Percentiles rank a stretch among this genome's conserved stretches.
Conservation (phyloP, 35 echinoderm and acorn worm genomes). For the Acanthaster planci region DNA sequence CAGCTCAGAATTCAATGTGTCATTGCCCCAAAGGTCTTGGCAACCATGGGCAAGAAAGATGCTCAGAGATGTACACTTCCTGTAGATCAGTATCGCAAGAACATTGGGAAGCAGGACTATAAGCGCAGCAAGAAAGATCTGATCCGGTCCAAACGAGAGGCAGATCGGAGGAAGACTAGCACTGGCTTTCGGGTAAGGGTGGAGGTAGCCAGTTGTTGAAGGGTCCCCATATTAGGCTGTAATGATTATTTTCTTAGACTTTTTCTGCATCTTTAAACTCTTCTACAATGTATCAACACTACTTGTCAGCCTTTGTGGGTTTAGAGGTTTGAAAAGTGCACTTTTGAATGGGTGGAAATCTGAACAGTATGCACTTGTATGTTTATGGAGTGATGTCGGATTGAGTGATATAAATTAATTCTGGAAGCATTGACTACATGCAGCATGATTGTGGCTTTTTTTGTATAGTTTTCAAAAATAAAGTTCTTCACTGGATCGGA, state of each 20-base stretch:
- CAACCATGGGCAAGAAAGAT: slow-evolving; percentile 85
- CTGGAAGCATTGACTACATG: too few relatives aligned
- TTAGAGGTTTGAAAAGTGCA: too few relatives aligned
- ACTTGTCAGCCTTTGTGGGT: too few relatives aligned
- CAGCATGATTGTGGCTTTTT: too few relatives aligned
- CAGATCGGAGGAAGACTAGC: slow-evolving; percentile 44
- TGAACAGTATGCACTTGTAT: too few relatives aligned
- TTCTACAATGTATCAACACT: neutral
- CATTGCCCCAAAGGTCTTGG: neutral
- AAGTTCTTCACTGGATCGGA: too few relatives aligned
- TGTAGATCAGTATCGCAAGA: slow-evolving; percentile 85
- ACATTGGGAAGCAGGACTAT: slow-evolving; percentile 73
- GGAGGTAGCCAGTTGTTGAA: neutral
- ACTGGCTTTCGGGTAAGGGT: slow-evolving; percentile 60
- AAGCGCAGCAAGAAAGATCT: slow-evolving; percentile 85
- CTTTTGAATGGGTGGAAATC: too few relatives aligned
- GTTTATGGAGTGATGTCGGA: too few relatives aligned
- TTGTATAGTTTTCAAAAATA: too few relatives aligned
- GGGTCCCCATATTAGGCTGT: too few relatives aligned
- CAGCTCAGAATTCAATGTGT: neutral
- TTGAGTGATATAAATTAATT: too few relatives aligned
- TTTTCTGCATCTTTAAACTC: too few relatives aligned
- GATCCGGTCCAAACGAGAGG: slow-evolving; percentile 58
- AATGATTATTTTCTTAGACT: neutral
- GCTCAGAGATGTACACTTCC: slow-evolving; percentile 51